These are phyloP conservation scores for Agrochola lota DNA, from an alignment of 2,888 invertebrate genomes.

Conservation along the genomic window DNA sequence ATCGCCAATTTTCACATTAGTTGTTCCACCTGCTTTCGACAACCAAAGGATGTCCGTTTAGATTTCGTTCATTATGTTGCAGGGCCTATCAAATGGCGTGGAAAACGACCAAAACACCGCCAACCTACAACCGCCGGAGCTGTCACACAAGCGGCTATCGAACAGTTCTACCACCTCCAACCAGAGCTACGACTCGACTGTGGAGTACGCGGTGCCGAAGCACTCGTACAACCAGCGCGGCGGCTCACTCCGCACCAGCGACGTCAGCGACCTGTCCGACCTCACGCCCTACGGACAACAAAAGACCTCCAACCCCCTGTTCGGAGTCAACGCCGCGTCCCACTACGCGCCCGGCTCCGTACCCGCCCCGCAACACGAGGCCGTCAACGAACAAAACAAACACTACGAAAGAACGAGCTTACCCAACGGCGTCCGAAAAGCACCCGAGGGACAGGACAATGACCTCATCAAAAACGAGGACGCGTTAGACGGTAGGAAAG, in stretches of 20 bases:
- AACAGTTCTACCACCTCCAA: conserved; percentile 87
- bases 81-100: conserved; percentile 88
- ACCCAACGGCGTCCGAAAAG: conserved; percentile 91
- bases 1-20: conserved; percentile 49
- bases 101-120: conserved; percentile 88
- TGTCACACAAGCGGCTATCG: conserved; percentile 85
- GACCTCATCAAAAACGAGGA: conserved; percentile 92
- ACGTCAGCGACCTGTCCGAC: conserved; percentile 78
- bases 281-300: conserved; percentile 75
- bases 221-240: conserved; percentile 80
- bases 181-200: conserved; percentile 87
- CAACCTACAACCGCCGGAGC: conserved; percentile 80
- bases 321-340: conserved; percentile 88
- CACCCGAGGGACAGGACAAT: conserved; percentile 96
- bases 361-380: conserved; percentile 68
- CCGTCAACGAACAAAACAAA: conserved; percentile 76
- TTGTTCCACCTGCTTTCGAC: conserved; percentile 10
- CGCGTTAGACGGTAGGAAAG: conserved; percentile 91
- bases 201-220: conserved; percentile 85
- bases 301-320: conserved; percentile 85
- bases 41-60: conserved; percentile 52
- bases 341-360: conserved; percentile 85
- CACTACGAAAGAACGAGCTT: conserved; percentile 79
- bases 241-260: conserved; percentile 73
- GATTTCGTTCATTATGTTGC: conserved; percentile 69